Conservation (phyloP, 2,888 invertebrate species). For the Hydraecia micacea region DNA sequence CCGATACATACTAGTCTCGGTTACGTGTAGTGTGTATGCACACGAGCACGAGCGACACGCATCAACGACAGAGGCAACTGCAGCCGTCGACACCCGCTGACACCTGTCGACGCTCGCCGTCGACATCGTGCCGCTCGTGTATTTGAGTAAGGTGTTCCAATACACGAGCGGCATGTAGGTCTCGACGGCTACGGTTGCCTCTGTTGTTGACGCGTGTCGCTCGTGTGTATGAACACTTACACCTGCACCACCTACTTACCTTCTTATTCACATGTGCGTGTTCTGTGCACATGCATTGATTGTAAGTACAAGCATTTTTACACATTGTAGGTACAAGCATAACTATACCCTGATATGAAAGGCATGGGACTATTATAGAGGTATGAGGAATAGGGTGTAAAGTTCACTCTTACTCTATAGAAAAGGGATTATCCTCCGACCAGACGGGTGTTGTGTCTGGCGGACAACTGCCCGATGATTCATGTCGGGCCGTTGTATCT, state of each 20-base stretch:
- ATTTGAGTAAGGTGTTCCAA: neutral
- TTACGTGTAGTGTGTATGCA: neutral
- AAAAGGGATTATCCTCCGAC: no score
- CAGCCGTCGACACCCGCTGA: neutral
- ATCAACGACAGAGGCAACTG: neutral
- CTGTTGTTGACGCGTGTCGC: neutral
- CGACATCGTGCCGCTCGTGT: neutral
- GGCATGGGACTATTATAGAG: neutral
- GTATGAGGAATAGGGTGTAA: no score
- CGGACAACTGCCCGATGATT: no score
- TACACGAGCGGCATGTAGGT: neutral
- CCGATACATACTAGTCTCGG: constrained; percentile 1
- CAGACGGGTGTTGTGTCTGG: no score
- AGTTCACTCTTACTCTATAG: no score
- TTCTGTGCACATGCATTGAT: constrained; percentile 9
- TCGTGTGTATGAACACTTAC: neutral
- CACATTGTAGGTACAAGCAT: neutral
- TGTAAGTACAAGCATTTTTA: neutral
- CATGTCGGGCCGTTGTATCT: no score
- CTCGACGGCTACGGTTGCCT: neutral
- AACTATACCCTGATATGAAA: neutral
- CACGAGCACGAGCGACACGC: neutral
- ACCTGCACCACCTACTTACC: constrained; percentile 3
- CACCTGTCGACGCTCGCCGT: neutral
- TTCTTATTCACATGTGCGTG: constrained; percentile 5